Conservation (phyloP, 2,888 invertebrate species). For the Drosophila flavopinicola region DNA sequence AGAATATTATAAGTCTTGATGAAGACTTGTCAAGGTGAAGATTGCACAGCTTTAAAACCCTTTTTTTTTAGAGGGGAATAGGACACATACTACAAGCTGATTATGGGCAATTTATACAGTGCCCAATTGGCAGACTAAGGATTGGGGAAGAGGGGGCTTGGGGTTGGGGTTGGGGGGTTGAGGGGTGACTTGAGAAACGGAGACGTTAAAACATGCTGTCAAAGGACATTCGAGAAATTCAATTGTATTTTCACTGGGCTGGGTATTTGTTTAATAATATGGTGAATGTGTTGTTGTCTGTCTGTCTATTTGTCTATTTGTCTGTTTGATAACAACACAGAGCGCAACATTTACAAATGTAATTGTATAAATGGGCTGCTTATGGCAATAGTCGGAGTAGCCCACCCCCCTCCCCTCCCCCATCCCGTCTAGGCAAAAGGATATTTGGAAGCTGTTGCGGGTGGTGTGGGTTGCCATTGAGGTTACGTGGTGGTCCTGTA, state of each 20-base stretch:
- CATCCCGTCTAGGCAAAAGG: too few relatives aligned
- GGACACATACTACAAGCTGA: constrained; percentile 43
- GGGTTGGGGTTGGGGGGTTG: too few relatives aligned
- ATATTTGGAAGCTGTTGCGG: constrained; percentile 10
- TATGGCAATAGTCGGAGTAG: constrained; percentile 43
- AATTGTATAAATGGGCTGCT: constrained; percentile 74
- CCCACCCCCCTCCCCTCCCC: too few relatives aligned
- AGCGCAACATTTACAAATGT: constrained; percentile 71
- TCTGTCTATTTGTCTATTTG: constrained; percentile 15
- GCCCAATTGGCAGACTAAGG: constrained; percentile 20
- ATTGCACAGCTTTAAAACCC: constrained; percentile 25
- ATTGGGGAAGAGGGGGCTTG: not conserved
- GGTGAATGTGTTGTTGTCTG: constrained; percentile 39
- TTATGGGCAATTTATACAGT: constrained; percentile 50
- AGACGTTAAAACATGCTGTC: constrained; percentile 40
- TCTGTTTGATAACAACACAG: constrained; percentile 61
- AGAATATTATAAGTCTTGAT: too few relatives aligned
- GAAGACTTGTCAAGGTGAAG: constrained; percentile 18
- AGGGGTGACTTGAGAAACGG: constrained; percentile 3
- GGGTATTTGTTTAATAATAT: constrained; percentile 57
- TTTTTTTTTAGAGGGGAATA: not conserved
- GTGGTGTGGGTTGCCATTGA: constrained; percentile 29
- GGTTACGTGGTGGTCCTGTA: constrained; percentile 19
- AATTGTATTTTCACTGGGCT: constrained; percentile 39
- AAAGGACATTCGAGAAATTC: constrained; percentile 47